A percentile compares a stretch with the other conserved stretches of the same genome.
Conservation (phyloP, 2,888 invertebrate genomes). For the Microplitis manilae region DNA sequence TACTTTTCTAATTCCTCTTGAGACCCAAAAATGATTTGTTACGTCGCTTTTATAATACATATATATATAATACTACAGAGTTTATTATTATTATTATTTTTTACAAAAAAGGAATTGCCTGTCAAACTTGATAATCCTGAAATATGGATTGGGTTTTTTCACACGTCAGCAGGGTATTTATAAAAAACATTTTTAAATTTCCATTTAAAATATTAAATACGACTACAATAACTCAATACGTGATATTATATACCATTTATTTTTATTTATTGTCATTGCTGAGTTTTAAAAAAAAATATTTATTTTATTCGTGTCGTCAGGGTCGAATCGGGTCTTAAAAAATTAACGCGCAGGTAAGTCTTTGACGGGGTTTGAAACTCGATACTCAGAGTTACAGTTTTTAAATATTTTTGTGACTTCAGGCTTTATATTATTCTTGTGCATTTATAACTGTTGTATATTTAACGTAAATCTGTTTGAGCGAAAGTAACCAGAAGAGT, state of each 20-base stretch:
- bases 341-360: no score
- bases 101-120: neutral
- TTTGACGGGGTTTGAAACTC: neutral
- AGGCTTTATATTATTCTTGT: neutral
- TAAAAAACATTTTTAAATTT: neutral
- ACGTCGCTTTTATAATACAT: neutral
- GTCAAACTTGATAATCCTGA: conserved; percentile 20
- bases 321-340: no score
- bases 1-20: neutral
- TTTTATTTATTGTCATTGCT: no score
- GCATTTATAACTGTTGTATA: neutral
- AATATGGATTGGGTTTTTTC: conserved; percentile 28
- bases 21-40: neutral
- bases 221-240: neutral
- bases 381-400: neutral
- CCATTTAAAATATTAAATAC: neutral
- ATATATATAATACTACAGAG: neutral
- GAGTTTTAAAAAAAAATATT: no score
- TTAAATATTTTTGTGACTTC: neutral
- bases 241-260: neutral
- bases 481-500: conserved; percentile 18
- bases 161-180: conserved; percentile 17
- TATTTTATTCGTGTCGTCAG: no score
- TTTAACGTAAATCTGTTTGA: neutral
- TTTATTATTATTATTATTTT: neutral